Conservation (phyloP, 2,888 invertebrate species). For the Mongoloraphidia duomilia region DNA sequence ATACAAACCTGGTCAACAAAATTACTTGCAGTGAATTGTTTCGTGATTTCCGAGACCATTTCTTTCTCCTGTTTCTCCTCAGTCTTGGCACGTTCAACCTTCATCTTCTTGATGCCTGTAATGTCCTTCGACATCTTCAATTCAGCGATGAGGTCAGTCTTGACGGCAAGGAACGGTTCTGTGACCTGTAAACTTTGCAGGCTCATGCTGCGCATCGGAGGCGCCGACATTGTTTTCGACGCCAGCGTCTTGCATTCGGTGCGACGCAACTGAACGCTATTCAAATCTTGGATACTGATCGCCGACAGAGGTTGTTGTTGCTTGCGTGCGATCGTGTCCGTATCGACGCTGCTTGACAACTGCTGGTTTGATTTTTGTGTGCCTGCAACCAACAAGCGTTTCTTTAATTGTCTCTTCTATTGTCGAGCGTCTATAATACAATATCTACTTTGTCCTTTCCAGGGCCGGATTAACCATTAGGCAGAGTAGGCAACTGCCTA, state of each 20-base stretch:
- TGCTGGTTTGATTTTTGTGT: too few species aligned
- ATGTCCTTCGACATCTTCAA: constrained; percentile 85
- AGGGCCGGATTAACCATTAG: too few species aligned
- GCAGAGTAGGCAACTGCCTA: too few species aligned
- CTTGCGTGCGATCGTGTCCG: constrained; percentile 31
- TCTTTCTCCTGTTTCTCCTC: constrained; percentile 73
- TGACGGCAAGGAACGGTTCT: constrained; percentile 58
- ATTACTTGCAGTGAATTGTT: constrained; percentile 69
- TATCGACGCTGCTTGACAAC: constrained; percentile 2
- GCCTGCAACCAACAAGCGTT: too few species aligned
- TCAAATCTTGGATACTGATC: constrained; percentile 76
- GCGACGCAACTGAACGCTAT: constrained; percentile 66
- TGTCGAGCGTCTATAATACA: too few species aligned
- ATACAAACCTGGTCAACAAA: constrained; percentile 77
- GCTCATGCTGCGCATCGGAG: constrained; percentile 57
- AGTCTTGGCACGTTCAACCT: constrained; percentile 74
- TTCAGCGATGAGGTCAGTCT: constrained; percentile 82
- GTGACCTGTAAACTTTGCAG: constrained; percentile 51
- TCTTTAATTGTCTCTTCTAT: too few species aligned
- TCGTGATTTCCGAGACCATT: constrained; percentile 69
- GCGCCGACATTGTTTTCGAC: constrained; percentile 73
- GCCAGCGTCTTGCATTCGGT: constrained; percentile 54
- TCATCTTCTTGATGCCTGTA: constrained; percentile 84
- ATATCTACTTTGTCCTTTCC: too few species aligned
- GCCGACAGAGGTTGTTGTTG: constrained; percentile 67